These are phyloP conservation scores for Scaptomyza parva DNA, from an alignment of 2,888 invertebrate species.

Conservation along the genomic window DNA sequence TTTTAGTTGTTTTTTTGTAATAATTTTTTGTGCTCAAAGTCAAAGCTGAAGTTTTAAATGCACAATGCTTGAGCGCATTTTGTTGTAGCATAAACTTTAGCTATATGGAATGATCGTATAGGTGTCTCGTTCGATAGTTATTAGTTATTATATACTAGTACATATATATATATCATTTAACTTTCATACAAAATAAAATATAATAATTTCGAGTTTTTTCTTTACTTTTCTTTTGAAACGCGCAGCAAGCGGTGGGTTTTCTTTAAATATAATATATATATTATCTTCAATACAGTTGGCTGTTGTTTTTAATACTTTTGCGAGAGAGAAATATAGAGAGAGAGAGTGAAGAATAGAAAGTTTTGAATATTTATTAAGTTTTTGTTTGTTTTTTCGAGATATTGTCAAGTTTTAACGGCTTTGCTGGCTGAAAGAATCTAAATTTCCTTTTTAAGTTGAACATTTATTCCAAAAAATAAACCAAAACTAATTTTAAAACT, in stretches of 20 bases:
- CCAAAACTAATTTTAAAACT: neutral
- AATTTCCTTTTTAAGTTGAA: conserved; percentile 3
- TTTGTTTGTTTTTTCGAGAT: conserved; percentile 22
- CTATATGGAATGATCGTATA: conserved; percentile 81
- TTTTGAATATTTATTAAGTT: conserved; percentile 1
- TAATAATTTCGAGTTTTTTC: conserved; percentile 1
- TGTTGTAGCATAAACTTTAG: conserved; percentile 61
- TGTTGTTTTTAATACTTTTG: conserved; percentile 59
- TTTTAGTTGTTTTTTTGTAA: neutral
- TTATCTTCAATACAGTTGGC: conserved; percentile 47
- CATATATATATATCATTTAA: conserved; percentile 6
- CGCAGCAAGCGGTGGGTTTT: conserved; percentile 76
- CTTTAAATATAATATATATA: conserved; percentile 21
- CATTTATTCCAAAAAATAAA: conserved; percentile 33
- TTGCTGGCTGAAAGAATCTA: conserved; percentile 25
- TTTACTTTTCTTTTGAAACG: conserved; percentile 65
- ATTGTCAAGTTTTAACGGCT: conserved; percentile 52
- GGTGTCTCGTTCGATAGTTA: conserved; percentile 56
- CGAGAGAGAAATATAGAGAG: conserved; percentile 34
- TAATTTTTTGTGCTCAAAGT: conserved; percentile 39
- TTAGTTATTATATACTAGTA: conserved; percentile 1
- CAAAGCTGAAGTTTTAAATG: conserved; percentile 74
- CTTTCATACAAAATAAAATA: conserved; percentile 45
- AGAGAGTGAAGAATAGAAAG: neutral
- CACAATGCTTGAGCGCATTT: conserved; percentile 55